Percentiles rank a stretch among this genome's conserved stretches.
These are phyloP conservation scores for Perodicticus potto DNA, from an alignment of 2,797 vertebrate genomes.

Conservation along the genomic window DNA sequence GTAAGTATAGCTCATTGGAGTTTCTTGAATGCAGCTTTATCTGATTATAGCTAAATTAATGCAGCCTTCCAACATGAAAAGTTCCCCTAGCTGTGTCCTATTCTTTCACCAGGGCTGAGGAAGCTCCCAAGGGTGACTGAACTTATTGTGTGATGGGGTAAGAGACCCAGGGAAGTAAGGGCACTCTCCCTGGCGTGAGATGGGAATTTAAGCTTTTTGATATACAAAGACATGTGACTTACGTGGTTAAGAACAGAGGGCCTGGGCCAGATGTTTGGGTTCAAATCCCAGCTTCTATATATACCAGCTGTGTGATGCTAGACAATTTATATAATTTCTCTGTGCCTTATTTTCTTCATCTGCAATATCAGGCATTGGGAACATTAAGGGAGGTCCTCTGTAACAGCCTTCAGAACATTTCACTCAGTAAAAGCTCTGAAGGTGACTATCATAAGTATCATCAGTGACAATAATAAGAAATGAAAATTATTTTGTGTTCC, in stretches of 20 bases:
- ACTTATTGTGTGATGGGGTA: too few relatives aligned
- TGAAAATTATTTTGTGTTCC: rapidly evolving
- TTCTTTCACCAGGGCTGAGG: neutral
- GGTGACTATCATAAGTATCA: rapidly evolving
- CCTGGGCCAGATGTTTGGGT: too few relatives aligned
- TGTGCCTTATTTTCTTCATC: neutral
- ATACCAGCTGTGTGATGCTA: neutral
- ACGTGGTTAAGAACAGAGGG: neutral
- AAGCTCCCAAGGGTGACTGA: neutral
- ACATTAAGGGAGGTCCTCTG: neutral
- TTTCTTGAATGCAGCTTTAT: too few relatives aligned
- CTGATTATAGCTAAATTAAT: too few relatives aligned
- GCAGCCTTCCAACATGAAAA: too few relatives aligned
- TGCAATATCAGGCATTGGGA: neutral
- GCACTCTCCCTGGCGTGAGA: neutral
- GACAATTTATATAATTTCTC: neutral
- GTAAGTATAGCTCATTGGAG: too few relatives aligned
- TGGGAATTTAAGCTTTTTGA: neutral
- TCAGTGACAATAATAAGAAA: neutral
- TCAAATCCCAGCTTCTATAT: rapidly evolving
- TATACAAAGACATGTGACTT: neutral
- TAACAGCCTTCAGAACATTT: neutral
- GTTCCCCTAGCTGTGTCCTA: too few relatives aligned
- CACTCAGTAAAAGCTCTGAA: rapidly evolving
- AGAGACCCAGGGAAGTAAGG: neutral